Evolutionary conservation across 1,140 invertebrate genomes (phyloP).

Genomic region (Monomorium pharaonis): DNA sequence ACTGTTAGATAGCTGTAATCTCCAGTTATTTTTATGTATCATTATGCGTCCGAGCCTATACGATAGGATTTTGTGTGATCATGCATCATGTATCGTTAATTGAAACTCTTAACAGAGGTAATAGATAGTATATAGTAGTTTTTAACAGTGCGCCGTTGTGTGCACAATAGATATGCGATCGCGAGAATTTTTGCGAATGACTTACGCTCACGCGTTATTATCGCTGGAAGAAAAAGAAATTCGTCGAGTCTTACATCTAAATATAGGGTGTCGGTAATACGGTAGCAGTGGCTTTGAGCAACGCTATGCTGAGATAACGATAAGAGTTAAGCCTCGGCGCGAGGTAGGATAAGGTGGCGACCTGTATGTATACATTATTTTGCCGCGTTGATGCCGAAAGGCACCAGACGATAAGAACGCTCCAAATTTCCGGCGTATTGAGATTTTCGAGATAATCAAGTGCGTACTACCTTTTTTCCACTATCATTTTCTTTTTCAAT

Average conservation of each 20-base stretch:
- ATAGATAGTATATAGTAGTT: not conserved
- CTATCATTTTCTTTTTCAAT: not conserved
- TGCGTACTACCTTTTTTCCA: not conserved
- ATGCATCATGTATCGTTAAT: conserved; percentile 5
- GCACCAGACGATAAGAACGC: not conserved
- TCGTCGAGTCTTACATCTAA: conserved; percentile 52
- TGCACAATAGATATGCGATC: not conserved
- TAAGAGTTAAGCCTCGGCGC: conserved; percentile 75
- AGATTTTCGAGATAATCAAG: conserved; percentile 11
- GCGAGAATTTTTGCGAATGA: conserved; percentile 10
- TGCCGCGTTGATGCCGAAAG: conserved; percentile 21
- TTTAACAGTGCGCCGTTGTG: not conserved
- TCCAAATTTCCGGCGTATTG: conserved; percentile 19
- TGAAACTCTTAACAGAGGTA: conserved; percentile 16
- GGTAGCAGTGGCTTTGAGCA: conserved; percentile 77
- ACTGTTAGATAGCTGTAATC: conserved; percentile 40
- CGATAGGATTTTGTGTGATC: not conserved
- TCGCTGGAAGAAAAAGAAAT: conserved; percentile 40
- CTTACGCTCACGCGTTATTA: conserved; percentile 11
- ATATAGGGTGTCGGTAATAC: conserved; percentile 76
- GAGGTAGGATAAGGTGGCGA: conserved; percentile 65
- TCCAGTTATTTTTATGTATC: conserved; percentile 61
- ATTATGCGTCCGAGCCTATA: conserved; percentile 4
- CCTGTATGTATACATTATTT: conserved; percentile 33
- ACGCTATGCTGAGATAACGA: conserved; percentile 80